Evolutionary conservation across 1,140 invertebrate species (phyloP).

Genomic region (Bombus terrestris): DNA sequence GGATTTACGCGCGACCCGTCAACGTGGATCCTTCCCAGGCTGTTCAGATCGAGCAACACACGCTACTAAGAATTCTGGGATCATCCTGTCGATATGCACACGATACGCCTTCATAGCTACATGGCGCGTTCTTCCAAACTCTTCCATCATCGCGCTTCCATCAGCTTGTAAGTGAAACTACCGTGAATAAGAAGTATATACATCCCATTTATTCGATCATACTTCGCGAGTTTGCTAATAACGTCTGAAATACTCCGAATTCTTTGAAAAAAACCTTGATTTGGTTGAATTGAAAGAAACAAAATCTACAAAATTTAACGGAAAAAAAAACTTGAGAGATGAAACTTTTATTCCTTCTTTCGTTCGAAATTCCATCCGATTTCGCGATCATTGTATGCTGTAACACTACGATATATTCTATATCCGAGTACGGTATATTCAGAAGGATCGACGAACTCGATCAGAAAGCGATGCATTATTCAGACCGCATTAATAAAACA

Average conservation of each 20-base stretch:
- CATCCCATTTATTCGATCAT: background rate
- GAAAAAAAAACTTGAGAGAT: background rate
- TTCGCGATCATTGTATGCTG: background rate
- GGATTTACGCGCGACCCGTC: slow-evolving; percentile 47
- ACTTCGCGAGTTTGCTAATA: too few species aligned
- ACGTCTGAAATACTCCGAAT: background rate
- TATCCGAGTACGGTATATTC: background rate
- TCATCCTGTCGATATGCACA: slow-evolving; percentile 20
- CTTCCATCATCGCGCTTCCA: background rate
- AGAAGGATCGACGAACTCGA: background rate
- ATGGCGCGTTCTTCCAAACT: background rate
- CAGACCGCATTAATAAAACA: slow-evolving; percentile 24
- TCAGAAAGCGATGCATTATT: slow-evolving; percentile 34
- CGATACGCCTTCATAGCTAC: background rate
- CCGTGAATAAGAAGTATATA: background rate
- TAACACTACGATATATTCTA: background rate
- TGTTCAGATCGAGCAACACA: background rate
- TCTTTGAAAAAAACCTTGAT: background rate
- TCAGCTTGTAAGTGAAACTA: background rate
- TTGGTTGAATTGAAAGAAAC: too few species aligned
- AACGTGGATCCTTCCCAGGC: background rate
- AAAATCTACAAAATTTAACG: background rate
- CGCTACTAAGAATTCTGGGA: slow-evolving; percentile 6
- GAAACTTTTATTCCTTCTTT: too few species aligned
- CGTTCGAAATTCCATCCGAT: background rate